phyloP scores from a whole-genome alignment of 2,888 invertebrate genomes.

The Opisthograptis luteolata region DNA sequence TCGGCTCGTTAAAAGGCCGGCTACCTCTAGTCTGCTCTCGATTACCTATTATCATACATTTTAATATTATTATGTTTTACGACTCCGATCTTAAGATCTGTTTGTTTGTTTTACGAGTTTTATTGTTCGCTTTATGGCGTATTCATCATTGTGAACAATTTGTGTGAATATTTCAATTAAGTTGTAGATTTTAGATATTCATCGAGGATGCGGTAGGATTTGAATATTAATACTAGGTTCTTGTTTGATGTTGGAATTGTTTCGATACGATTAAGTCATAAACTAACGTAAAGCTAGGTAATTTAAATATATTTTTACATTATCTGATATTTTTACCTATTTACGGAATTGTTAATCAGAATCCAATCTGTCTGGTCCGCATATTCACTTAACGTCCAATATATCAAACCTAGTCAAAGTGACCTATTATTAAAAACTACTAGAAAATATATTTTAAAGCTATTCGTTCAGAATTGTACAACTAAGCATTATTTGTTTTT shows the following conservation, averaged over 20 bases:
- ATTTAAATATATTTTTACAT: constrained; percentile 5
- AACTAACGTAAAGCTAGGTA: constrained; percentile 9
- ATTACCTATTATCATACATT: constrained; percentile 47
- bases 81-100: constrained; percentile 21
- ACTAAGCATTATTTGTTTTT: too few species aligned
- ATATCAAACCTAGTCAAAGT: too few species aligned
- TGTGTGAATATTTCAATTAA: constrained; percentile 17
- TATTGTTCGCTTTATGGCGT: constrained; percentile 21
- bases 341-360: too few species aligned
- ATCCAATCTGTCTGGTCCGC: too few species aligned
- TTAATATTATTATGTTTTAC: constrained; percentile 46
- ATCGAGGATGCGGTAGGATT: constrained; percentile 12
- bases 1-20: constrained; percentile 34
- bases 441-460: too few species aligned
- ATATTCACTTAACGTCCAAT: too few species aligned
- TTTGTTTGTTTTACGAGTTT: constrained; percentile 31
- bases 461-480: too few species aligned
- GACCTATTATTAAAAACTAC: too few species aligned
- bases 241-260: not conserved
- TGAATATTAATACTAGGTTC: constrained; percentile 7
- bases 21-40: constrained; percentile 36
- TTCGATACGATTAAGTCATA: constrained; percentile 7
- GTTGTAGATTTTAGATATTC: constrained; percentile 2
- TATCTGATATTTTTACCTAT: constrained; percentile 5
- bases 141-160: constrained; percentile 10